Percentiles rank a stretch among this genome's conserved stretches.
These are phyloP conservation scores for Agrypnia vestita DNA, from an alignment of 1,140 invertebrate species.

Conservation along the genomic window DNA sequence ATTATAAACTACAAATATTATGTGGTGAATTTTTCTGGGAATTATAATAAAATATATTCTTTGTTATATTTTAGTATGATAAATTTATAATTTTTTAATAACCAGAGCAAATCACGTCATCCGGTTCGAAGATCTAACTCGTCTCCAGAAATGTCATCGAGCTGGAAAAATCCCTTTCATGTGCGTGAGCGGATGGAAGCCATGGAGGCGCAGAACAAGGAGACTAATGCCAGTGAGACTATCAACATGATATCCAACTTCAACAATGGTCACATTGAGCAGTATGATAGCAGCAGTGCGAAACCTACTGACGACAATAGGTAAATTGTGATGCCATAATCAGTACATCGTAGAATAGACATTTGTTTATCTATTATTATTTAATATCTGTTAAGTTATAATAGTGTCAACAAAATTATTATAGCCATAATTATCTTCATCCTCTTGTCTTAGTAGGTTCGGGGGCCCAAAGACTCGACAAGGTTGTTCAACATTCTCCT, in stretches of 20 bases:
- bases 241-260: not conserved
- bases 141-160: slow-evolving; percentile 91
- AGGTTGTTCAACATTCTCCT: too few relatives aligned
- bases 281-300: slow-evolving; percentile 1
- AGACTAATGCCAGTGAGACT: not conserved
- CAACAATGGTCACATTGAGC: slow-evolving; percentile 14
- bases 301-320: slow-evolving; percentile 42
- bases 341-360: not conserved
- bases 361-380: not conserved
- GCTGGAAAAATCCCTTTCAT: slow-evolving; percentile 83
- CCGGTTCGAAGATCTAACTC: slow-evolving; percentile 90
- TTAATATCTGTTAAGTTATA: not conserved
- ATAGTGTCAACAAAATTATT: too few relatives aligned
- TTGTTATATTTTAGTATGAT: not conserved
- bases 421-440: too few relatives aligned
- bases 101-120: slow-evolving; percentile 77
- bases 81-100: slow-evolving; percentile 3
- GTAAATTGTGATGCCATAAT: too few relatives aligned
- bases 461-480: too few relatives aligned
- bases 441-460: too few relatives aligned
- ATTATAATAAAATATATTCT: not conserved
- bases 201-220: slow-evolving; percentile 39
- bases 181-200: slow-evolving; percentile 69
- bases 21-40: not conserved
- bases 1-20: too few relatives aligned